These are phyloP conservation scores for Taphrorychus bicolor DNA, from an alignment of 2,888 invertebrate genomes.

Conservation along the genomic window DNA sequence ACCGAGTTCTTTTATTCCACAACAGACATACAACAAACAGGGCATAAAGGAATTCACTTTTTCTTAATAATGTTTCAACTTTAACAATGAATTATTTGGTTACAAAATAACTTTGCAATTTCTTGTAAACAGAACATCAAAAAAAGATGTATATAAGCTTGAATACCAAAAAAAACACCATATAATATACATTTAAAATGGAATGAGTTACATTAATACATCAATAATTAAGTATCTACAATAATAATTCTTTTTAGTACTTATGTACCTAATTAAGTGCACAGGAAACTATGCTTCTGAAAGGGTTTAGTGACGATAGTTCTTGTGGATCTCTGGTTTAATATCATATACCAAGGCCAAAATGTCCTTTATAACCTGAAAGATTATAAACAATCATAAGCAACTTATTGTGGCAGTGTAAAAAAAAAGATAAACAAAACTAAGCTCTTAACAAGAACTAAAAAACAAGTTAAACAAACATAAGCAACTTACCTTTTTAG, in stretches of 20 bases:
- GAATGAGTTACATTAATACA: conserved; percentile 40
- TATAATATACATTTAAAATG: conserved; percentile 37
- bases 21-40: conserved; percentile 34
- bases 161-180: conserved; percentile 21
- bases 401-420: no score
- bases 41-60: conserved; percentile 10
- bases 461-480: no score
- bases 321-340: conserved; percentile 91
- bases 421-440: no score
- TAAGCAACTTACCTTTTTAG: no score
- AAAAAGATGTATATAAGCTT: conserved; percentile 27
- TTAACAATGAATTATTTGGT: neutral
- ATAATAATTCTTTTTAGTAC: conserved; percentile 33
- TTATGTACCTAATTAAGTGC: conserved; percentile 7
- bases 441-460: no score
- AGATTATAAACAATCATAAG: conserved; percentile 34
- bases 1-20: conserved; percentile 38
- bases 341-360: conserved; percentile 89
- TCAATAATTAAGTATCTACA: conserved; percentile 39
- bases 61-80: conserved; percentile 10
- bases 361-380: conserved; percentile 79
- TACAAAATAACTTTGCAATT: conserved; percentile 21
- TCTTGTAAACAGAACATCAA: conserved; percentile 32
- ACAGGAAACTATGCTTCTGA: neutral
- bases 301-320: conserved; percentile 67